Base-by-base conservation (phyloP, 1,140 invertebrate species). In the Dendrolimus kikuchii region DNA sequence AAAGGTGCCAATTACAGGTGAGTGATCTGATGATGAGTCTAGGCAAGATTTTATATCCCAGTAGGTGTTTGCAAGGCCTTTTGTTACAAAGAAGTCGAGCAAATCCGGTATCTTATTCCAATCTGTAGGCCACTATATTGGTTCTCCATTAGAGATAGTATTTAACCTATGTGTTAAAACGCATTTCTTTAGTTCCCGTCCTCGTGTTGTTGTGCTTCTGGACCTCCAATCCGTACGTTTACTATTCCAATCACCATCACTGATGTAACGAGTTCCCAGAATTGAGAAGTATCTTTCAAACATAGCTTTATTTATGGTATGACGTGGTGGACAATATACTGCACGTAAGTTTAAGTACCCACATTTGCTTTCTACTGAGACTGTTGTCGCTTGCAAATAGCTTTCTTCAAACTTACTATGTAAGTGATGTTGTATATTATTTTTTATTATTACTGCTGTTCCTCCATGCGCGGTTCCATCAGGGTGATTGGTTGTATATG, bases 241-340 rank as follows among this genome's bases (percentile, higher is more conserved):
- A 4, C 68, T 70, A 46, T 80, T 83, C 10, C 63, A 81, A 45
- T 83, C 71, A 3, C 72, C 74, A 0, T 65, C 77, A 4, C 62
- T 68, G 37, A 86, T 63, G 55, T 82, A 84, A 48, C 62, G 58
- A 6, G 52, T 46, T 5, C 81, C 79, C 9, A 88, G 51, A 5
- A 51, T 58, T 10, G 60, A 55, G 51, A 88, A 73, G 45, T 72
- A 74, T 6, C 57, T 38, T n/a, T 40, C 41, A 49, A 69, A 85
- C 1, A n/a, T n/a, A n/a, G n/a, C 23, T 38, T 55, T 41, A 45
- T 66, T 73, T 10, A 76, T 41, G 8, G 46, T 55, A 49, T 64
- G 62, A 58, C 68, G 74, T 37, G 75, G 71, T 40, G 77, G 74
- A 50, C 69, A 66, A 9, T 86, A 83, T 4, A 82, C 51, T 46